Evolutionary conservation across 2,888 invertebrate species (phyloP).

Genomic region (Noctua pronuba): DNA sequence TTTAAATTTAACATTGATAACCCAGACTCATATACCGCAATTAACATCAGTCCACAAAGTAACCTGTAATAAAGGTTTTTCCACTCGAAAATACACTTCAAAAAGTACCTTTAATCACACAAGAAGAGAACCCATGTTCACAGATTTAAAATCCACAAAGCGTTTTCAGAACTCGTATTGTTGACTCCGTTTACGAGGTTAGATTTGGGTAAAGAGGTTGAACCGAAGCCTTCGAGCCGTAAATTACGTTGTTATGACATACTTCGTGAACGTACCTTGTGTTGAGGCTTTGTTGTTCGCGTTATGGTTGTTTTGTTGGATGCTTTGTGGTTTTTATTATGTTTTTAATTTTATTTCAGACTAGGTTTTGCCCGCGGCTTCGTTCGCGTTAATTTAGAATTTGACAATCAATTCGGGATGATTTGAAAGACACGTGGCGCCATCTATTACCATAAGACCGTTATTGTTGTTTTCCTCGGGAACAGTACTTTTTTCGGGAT

Average conservation of each 20-base stretch:
- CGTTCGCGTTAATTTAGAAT: too few relatives aligned
- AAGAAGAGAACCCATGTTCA: conserved; percentile 23
- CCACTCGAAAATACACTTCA: conserved; percentile 4
- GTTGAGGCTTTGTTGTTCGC: conserved; percentile 58
- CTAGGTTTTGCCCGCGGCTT: too few relatives aligned
- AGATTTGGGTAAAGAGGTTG: conserved; percentile 62
- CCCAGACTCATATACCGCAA: neutral
- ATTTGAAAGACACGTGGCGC: too few relatives aligned
- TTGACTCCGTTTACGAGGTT: conserved; percentile 57
- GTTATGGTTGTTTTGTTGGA: conserved; percentile 40
- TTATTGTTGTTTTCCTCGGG: too few relatives aligned
- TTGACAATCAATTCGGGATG: too few relatives aligned
- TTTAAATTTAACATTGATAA: neutral
- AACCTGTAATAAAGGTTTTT: conserved; percentile 3
- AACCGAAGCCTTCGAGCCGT: conserved; percentile 63
- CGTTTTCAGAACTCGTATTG: conserved; percentile 42
- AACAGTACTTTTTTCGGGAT: too few relatives aligned
- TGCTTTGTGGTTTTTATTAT: conserved; percentile 7
- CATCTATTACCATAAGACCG: too few relatives aligned
- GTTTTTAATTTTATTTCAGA: neutral
- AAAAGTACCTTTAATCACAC: conserved; percentile 40
- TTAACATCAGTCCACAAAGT: conserved; percentile 18
- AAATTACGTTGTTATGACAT: conserved; percentile 73
- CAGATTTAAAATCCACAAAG: conserved; percentile 55
- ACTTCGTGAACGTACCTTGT: conserved; percentile 66